Conservation (phyloP, 2,888 invertebrate genomes). For the Eupithecia abbreviata region DNA sequence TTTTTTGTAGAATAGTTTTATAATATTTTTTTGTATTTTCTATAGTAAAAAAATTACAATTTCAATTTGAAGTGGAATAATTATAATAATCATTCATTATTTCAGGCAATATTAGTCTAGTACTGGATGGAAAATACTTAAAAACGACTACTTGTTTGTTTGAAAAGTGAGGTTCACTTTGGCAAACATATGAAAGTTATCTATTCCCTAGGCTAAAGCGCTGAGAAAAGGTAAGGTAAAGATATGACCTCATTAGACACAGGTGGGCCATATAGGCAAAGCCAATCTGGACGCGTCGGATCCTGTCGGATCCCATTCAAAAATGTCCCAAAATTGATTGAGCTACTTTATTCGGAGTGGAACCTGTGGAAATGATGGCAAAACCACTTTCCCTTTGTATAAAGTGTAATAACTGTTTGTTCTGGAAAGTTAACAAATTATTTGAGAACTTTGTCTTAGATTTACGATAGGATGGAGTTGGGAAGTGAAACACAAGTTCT, state of each 20-base stretch:
- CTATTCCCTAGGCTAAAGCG: not conserved
- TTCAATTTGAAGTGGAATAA: no score
- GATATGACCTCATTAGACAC: not conserved
- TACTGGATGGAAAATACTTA: no score
- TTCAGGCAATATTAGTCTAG: no score
- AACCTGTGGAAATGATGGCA: conserved; percentile 3
- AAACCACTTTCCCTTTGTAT: conserved; percentile 24
- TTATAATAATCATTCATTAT: no score
- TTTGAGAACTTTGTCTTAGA: conserved; percentile 25
- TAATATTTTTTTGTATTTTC: no score
- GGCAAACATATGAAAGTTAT: not conserved
- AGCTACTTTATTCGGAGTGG: not conserved
- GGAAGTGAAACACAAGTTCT: conserved; percentile 25
- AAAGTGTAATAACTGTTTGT: conserved; percentile 14
- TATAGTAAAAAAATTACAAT: no score
- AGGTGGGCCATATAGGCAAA: not conserved
- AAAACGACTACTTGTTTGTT: no score
- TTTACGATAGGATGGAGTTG: conserved; percentile 19
- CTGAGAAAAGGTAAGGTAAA: not conserved
- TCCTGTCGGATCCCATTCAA: not conserved
- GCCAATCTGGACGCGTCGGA: not conserved
- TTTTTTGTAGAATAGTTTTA: no score
- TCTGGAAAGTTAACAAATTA: conserved; percentile 14
- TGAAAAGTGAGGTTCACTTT: not conserved
- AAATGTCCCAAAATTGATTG: not conserved